phyloP scores from a whole-genome alignment of 2,113 vertebrate species.

The Isichthys henryi region DNA sequence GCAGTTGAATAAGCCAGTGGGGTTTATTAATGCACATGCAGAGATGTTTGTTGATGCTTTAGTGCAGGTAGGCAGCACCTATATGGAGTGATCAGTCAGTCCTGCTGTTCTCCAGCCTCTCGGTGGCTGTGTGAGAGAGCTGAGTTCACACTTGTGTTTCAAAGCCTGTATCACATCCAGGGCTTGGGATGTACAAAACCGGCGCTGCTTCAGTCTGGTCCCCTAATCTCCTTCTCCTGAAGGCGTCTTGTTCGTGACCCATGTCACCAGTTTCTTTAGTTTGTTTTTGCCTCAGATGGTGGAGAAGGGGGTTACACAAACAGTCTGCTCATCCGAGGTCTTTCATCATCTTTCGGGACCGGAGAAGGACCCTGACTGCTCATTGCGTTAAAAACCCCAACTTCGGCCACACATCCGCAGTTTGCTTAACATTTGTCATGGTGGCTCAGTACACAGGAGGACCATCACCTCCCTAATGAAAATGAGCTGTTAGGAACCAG shows the following conservation, averaged over 20 bases:
- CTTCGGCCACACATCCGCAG: background rate
- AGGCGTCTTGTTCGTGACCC: background rate
- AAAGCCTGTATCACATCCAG: background rate
- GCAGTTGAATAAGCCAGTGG: background rate
- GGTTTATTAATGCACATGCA: background rate
- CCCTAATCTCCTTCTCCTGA: background rate
- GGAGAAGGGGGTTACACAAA: slow-evolving; percentile 22
- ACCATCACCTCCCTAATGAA: slow-evolving; percentile 4
- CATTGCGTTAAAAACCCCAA: background rate
- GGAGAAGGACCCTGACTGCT: background rate
- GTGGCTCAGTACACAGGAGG: background rate
- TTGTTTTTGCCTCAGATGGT: background rate
- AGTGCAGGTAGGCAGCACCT: background rate
- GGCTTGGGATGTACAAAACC: background rate
- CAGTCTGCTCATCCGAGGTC: slow-evolving; percentile 32
- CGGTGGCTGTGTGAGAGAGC: background rate
- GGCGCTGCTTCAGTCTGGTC: background rate
- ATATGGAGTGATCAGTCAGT: background rate
- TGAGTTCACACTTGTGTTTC: background rate
- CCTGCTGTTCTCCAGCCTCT: background rate
- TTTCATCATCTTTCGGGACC: slow-evolving; percentile 16
- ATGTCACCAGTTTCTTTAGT: background rate
- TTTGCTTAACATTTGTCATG: background rate
- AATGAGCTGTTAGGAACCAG: background rate
- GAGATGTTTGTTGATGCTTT: background rate